Base-by-base conservation (phyloP, 1,140 invertebrate species). In the Aphidius gifuensis region DNA sequence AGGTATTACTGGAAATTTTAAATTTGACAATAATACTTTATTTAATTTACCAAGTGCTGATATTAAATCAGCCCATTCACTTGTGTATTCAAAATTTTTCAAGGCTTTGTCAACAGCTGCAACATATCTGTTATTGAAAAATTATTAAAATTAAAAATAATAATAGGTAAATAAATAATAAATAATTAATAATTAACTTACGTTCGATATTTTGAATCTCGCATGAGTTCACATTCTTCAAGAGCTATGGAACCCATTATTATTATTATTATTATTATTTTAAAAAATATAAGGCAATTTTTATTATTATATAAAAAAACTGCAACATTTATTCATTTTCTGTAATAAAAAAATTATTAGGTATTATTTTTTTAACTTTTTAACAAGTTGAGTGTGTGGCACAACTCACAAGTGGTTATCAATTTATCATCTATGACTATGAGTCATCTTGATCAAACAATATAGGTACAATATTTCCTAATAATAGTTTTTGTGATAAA, bases 11-110 rank as follows among this genome's bases (percentile, higher is more conserved):
- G 88, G 88, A 80, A 89, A 95, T 77, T 94, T 94, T 68, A 87
- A 85, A 83, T 94, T 88, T 74, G 83, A 86, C 54, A 84, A 74
- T 61, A 90, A 83, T 21, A 94, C 94, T 85, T 96, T 97, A 74
- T 94, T 94, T 16, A 97, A 83, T 84, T 97, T 97, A 64, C 90
- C 92, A 50, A 97, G 78, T 23, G 94, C 93, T 58, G 92, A 91
- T 69, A 97, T 97, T 38, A 97, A 82, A 83, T 97, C 95, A 64
- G 94, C 92, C 94, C 95, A 97, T 87, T 97, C 95, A 71, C 91
- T 93, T 23, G 93, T 94, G 70, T 91, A 93, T 73, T 97, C 95
- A 83, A 97, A 97, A 78, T 87, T 92, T 73, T 93, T 94, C 38
- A 97, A 78, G 45, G 92, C 92, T 78, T 94, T 96, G 71, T 97